These are phyloP conservation scores for Apamea monoglypha DNA, from an alignment of 2,888 invertebrate species.

Conservation along the genomic window DNA sequence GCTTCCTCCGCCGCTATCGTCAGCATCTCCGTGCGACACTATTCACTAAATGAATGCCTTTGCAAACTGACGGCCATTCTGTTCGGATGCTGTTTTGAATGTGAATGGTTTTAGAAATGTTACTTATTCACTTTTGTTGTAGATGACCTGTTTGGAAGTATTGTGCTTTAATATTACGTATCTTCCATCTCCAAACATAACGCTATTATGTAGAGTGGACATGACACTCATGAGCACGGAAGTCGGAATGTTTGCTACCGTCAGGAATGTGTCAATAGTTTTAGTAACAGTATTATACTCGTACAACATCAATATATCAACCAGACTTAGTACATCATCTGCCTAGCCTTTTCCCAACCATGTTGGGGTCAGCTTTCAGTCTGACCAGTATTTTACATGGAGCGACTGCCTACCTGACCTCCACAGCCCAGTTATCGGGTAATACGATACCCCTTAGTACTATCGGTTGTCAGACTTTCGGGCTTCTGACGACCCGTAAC, in stretches of 20 bases:
- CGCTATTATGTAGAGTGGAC: neutral
- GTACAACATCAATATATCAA: too few species aligned
- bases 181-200: neutral
- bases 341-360: too few species aligned
- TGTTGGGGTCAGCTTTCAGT: too few species aligned
- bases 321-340: neutral
- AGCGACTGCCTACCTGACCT: too few species aligned
- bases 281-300: neutral
- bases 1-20: slow-evolving; percentile 54
- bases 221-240: neutral
- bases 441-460: too few species aligned
- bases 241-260: neutral
- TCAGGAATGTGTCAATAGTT: neutral
- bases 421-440: too few species aligned
- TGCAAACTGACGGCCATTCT: slow-evolving; percentile 44
- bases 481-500: too few species aligned
- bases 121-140: slow-evolving; percentile 42
- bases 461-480: too few species aligned
- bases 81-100: slow-evolving; percentile 43
- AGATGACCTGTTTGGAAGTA: neutral
- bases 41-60: slow-evolving; percentile 63
- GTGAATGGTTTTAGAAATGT: slow-evolving; percentile 55
- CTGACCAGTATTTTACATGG: too few species aligned
- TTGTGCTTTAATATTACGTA: neutral
- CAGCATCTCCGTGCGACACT: slow-evolving; percentile 55